A percentile compares a stretch with the other conserved stretches of the same genome.
Conservation (phyloP, 2,797 vertebrate genomes). For the Australoheros facetus region DNA sequence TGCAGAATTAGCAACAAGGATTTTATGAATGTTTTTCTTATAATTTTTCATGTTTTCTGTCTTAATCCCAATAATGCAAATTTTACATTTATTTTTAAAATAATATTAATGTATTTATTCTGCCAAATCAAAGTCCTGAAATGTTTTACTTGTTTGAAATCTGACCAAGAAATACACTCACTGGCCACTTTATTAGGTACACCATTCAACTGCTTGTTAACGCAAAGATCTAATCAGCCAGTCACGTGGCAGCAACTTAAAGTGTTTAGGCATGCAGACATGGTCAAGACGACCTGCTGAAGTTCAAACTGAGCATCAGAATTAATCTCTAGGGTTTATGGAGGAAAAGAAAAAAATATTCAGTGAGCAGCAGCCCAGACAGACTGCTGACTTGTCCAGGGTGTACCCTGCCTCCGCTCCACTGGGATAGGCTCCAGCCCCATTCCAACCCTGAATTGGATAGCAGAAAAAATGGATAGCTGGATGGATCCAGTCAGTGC, state of each 20-base stretch:
- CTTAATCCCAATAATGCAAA: fast-evolving
- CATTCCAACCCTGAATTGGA: too few species aligned
- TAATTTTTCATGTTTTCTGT: neutral
- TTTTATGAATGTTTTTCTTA: neutral
- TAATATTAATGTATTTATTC: neutral
- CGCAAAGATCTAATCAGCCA: neutral
- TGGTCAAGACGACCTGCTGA: neutral
- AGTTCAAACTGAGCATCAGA: neutral
- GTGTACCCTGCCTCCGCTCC: too few species aligned
- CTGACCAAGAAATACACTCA: neutral
- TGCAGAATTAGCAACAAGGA: neutral
- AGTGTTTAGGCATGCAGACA: neutral
- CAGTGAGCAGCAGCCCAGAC: too few species aligned
- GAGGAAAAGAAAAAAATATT: neutral
- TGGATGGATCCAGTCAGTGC: too few species aligned
- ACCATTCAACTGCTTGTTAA: neutral
- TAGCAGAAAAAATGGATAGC: too few species aligned
- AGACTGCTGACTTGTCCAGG: too few species aligned
- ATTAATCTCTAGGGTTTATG: neutral
- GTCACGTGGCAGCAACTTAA: neutral
- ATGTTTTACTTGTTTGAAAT: neutral
- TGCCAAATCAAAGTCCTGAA: neutral
- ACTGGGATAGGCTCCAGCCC: too few species aligned
- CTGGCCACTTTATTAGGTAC: neutral
- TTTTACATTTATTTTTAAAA: neutral